Conservation (phyloP, 2,113 vertebrate genomes). For the Hirundichthys speculiger region DNA sequence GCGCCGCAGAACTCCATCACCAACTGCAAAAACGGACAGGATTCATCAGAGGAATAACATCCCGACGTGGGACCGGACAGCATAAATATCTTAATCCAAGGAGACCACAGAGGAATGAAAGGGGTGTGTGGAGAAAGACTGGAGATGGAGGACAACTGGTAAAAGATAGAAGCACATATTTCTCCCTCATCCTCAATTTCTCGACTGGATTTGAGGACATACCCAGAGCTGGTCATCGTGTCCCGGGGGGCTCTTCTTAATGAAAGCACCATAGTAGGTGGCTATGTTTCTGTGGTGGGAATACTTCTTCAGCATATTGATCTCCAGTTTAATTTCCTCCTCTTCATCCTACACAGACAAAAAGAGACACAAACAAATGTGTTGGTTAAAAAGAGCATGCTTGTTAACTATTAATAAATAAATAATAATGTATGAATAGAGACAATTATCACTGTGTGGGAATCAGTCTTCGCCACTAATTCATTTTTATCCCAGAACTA, state of each 20-base stretch:
- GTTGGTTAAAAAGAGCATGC: background rate
- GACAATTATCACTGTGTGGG: background rate
- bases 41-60: background rate
- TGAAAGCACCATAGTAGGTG: conserved; percentile 77
- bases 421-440: background rate
- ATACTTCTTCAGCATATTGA: conserved; percentile 95
- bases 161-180: background rate
- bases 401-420: background rate
- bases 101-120: background rate
- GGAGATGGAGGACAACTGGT: no score
- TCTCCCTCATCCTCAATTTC: background rate
- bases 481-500: background rate
- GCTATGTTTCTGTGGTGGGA: conserved; percentile 90
- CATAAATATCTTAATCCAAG: background rate
- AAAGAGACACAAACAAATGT: conserved; percentile 15
- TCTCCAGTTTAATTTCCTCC: conserved; percentile 94
- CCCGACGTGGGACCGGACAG: background rate
- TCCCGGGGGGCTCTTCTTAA: conserved; percentile 76
- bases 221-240: conserved; percentile 83
- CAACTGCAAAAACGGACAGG: conserved; percentile 62
- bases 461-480: conserved; percentile 2
- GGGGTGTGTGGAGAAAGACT: no score
- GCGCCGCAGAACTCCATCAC: conserved; percentile 84
- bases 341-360: conserved; percentile 86
- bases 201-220: conserved; percentile 32